These are phyloP conservation scores for Stenopsyche tienmushanensis DNA, from an alignment of 1,140 invertebrate species.

Conservation along the genomic window DNA sequence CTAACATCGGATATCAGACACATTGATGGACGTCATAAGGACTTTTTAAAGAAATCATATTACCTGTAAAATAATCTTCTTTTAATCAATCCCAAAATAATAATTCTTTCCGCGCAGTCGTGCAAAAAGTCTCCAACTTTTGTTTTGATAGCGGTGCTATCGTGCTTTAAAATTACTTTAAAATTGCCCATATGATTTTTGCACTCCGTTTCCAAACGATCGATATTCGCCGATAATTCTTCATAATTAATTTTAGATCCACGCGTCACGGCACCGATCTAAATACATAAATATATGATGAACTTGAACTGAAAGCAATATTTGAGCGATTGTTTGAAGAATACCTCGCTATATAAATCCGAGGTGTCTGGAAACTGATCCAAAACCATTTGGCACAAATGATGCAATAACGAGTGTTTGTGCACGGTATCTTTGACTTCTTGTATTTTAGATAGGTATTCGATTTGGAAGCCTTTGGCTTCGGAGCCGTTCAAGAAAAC, in stretches of 20 bases:
- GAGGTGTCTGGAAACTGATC: slow-evolving; percentile 93
- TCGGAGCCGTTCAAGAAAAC: slow-evolving; percentile 96
- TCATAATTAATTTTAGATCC: slow-evolving; percentile 94
- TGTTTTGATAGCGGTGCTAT: slow-evolving; percentile 85
- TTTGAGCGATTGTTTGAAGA: background rate
- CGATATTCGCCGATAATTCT: slow-evolving; percentile 81
- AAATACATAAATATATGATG: slow-evolving; percentile 35
- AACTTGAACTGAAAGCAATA: too few species aligned
- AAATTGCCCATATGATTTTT: slow-evolving; percentile 97
- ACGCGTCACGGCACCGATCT: slow-evolving; percentile 88
- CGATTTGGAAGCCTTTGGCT: slow-evolving; percentile 96
- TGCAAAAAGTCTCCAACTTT: slow-evolving; percentile 95
- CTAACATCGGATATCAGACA: too few species aligned
- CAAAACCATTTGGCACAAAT: slow-evolving; percentile 96
- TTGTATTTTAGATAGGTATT: slow-evolving; percentile 96
- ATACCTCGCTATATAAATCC: slow-evolving; percentile 96
- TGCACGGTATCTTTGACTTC: slow-evolving; percentile 99
- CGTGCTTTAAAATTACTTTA: slow-evolving; percentile 94
- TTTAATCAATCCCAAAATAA: slow-evolving; percentile 88
- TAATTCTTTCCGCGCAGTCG: slow-evolving; percentile 96
- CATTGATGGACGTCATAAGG: too few species aligned
- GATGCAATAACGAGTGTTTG: slow-evolving; percentile 96
- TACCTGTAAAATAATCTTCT: slow-evolving; percentile 87
- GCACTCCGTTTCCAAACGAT: slow-evolving; percentile 91
- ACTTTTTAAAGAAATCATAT: slow-evolving; percentile 31